Percentiles rank a stretch among this genome's conserved stretches.
phyloP scores from a whole-genome alignment of 2,888 invertebrate genomes.

The Eupithecia subumbrata region DNA sequence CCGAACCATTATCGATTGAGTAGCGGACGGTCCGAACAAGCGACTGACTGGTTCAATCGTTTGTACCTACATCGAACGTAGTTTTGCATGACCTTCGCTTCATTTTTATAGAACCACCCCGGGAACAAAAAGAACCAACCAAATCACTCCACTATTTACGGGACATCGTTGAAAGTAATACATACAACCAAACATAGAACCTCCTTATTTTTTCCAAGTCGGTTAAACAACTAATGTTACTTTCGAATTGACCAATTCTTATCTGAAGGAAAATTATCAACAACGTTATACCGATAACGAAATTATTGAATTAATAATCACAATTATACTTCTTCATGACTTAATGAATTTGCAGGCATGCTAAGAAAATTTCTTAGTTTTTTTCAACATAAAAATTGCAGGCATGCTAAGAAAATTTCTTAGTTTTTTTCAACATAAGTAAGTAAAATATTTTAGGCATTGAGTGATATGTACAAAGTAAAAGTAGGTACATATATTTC shows the following conservation, averaged over 20 bases:
- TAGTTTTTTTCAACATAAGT: not conserved
- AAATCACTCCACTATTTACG: no score
- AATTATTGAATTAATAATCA: not conserved
- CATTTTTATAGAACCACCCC: no score
- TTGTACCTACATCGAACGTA: no score
- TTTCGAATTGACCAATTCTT: not conserved
- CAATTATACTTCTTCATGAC: not conserved
- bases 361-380: not conserved
- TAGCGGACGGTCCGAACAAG: no score
- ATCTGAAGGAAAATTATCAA: not conserved
- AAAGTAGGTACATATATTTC: not conserved
- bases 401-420: not conserved
- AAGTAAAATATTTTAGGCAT: not conserved
- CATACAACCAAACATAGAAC: no score
- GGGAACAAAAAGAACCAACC: no score
- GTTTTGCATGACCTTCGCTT: no score
- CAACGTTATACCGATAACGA: not conserved
- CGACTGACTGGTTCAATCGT: no score
- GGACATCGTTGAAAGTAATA: no score
- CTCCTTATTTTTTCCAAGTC: no score
- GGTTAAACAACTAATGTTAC: not conserved
- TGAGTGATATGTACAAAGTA: not conserved
- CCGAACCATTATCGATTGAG: no score
- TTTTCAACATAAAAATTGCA: not conserved
- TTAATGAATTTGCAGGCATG: not conserved